These are phyloP conservation scores for Campylomormyrus tamandua DNA, from an alignment of 2,113 vertebrate species.

Conservation along the genomic window DNA sequence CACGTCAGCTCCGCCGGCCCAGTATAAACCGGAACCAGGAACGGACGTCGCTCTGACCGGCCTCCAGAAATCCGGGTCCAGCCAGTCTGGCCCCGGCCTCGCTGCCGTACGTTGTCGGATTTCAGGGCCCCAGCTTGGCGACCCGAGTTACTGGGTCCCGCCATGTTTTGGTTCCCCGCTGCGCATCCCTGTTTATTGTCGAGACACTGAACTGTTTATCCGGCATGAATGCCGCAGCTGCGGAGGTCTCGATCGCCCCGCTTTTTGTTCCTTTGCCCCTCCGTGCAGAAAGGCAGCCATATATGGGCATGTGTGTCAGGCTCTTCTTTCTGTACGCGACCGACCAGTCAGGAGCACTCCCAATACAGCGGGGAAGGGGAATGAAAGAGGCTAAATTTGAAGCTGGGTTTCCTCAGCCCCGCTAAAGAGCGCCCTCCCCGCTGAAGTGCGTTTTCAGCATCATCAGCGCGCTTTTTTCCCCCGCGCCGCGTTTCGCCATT, in stretches of 20 bases:
- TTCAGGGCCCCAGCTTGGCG: not conserved
- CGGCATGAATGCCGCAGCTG: conserved; percentile 22
- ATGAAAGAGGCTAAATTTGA: conserved; percentile 18
- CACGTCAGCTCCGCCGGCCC: not conserved
- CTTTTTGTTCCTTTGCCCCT: not conserved
- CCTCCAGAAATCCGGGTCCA: not conserved
- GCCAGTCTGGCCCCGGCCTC: not conserved
- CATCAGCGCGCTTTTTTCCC: not conserved
- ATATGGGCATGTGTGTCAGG: conserved; percentile 22
- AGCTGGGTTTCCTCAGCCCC: not conserved
- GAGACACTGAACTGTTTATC: conserved; percentile 26
- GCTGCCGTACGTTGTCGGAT: not conserved
- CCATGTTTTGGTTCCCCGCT: not conserved
- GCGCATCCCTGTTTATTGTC: conserved; percentile 19
- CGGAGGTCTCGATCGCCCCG: conserved; percentile 14
- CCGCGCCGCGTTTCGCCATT: not conserved
- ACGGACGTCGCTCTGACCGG: not conserved
- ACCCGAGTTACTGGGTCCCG: not conserved
- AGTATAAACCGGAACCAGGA: not conserved
- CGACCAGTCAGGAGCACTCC: not conserved
- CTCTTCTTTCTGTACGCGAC: not conserved
- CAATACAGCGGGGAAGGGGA: not conserved
- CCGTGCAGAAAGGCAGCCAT: conserved; percentile 14
- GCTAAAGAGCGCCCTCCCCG: not conserved
- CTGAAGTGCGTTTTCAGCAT: conserved; percentile 4